Conservation (phyloP, 2,113 vertebrate species). For the Scatophagus argus region DNA sequence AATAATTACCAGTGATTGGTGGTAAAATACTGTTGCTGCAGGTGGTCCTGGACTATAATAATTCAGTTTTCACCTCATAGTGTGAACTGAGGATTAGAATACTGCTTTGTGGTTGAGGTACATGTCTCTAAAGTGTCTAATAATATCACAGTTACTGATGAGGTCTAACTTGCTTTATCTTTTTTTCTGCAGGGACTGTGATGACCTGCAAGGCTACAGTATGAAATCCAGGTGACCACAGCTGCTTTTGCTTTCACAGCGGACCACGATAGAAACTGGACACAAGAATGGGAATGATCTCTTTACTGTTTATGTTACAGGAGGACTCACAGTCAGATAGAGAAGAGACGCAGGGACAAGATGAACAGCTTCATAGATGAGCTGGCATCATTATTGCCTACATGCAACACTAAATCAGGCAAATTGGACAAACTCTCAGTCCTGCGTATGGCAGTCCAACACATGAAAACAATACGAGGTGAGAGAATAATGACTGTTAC, state of each 20-base stretch:
- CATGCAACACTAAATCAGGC: not conserved
- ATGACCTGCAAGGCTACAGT: not conserved
- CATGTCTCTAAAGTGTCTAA: not conserved
- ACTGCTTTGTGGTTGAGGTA: not conserved
- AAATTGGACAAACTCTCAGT: constrained; percentile 9
- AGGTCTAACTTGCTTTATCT: not conserved
- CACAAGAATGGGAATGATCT: not conserved
- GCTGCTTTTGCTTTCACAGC: not conserved
- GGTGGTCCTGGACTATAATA: not conserved
- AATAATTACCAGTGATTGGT: not conserved
- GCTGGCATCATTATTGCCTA: constrained; percentile 6
- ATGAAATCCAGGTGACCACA: not conserved
- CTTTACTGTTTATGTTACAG: not conserved
- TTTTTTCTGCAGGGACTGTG: not conserved
- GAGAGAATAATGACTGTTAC: not conserved
- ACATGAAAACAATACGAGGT: constrained; percentile 3
- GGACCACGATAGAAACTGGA: too few relatives aligned
- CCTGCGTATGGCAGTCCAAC: not conserved
- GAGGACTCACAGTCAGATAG: not conserved
- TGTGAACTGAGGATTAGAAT: not conserved
- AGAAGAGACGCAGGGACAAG: constrained; percentile 18
- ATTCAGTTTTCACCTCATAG: not conserved
- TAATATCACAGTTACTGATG: not conserved
- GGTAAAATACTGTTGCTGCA: not conserved
- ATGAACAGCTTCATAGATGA: constrained; percentile 18